Conservation (phyloP, 2,797 vertebrate species). For the Nannoperca australis region DNA sequence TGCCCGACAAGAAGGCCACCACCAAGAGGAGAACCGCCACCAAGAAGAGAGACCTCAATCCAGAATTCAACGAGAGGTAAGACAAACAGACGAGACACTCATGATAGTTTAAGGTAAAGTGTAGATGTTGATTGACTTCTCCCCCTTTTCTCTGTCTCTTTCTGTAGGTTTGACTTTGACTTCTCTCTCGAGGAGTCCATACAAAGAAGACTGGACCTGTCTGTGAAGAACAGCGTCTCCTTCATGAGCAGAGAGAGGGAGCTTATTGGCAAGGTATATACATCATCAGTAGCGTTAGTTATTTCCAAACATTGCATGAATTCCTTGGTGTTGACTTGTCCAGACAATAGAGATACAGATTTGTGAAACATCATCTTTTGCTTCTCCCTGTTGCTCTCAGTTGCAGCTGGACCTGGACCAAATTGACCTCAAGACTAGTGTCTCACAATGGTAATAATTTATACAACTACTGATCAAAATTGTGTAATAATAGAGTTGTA, state of each 20-base stretch:
- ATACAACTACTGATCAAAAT: background rate
- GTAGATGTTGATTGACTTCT: background rate
- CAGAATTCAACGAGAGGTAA: slow-evolving; percentile 93
- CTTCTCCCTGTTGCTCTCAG: slow-evolving; percentile 70
- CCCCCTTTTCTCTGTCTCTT: background rate
- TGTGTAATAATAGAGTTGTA: background rate
- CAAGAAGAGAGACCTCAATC: slow-evolving; percentile 91
- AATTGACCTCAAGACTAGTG: slow-evolving; percentile 87
- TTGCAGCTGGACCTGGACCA: slow-evolving; percentile 90
- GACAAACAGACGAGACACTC: background rate
- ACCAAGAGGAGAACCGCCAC: slow-evolving; percentile 92
- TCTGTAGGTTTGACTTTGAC: slow-evolving; percentile 92
- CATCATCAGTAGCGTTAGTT: background rate
- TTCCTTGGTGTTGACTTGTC: background rate
- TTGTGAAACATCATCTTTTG: slow-evolving; percentile 7
- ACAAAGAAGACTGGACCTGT: slow-evolving; percentile 88
- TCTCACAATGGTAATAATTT: slow-evolving; percentile 88
- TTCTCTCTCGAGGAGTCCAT: slow-evolving; percentile 88
- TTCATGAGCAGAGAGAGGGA: slow-evolving; percentile 94
- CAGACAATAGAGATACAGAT: background rate
- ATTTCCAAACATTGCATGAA: background rate
- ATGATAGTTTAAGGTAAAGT: background rate
- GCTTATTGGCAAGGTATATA: slow-evolving; percentile 90
- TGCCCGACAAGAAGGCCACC: slow-evolving; percentile 91
- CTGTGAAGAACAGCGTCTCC: slow-evolving; percentile 91